Base-by-base conservation (phyloP, 2,113 vertebrate genomes). In the Cyanoramphus novaezelandiae region DNA sequence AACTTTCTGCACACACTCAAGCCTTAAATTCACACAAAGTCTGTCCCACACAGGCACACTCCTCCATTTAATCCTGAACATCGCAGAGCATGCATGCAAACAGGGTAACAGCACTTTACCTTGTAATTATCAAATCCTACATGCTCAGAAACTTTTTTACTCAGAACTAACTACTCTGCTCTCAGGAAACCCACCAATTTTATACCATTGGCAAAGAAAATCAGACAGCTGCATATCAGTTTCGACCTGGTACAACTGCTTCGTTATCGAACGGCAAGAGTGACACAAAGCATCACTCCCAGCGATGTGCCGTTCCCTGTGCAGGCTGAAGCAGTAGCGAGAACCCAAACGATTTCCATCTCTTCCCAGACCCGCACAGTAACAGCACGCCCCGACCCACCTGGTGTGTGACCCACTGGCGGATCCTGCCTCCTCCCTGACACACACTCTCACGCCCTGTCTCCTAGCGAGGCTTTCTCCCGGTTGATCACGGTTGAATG, bases 401-500 rank as follows among this genome's bases (percentile, higher is more conserved):
- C n/a, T 5, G 16, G 3, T 1, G 8, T 8, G 12, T 3, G 19
- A 5, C 14, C 68, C 29, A 17, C 35, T 10, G 33, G 46, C 24
- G 11, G 44, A 4, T 15, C 59, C 53, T 6, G 39, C 62, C 68
- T 2, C 47, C 55, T 7, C 18, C 44, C 37, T 12, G 31, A 3
- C 2, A 4, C 4, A 5, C 60, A 3, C 23, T 10, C 2, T 6
- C 59, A 4, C 59, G 5, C 49, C 33, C 79, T 5, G 9, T 2
- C 53, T 12, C 18, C 83, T 3, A 7, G 2, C 1, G 11, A 27
- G 43, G 20, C 49, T 17, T 14, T n/a, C 4, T 5, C 31, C 39
- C 27, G 13, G 7, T 1, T 14, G 10, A 7, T 8, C 14, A 6
- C 1, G 1, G 50, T 1, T 1, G 8, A 63, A 16, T 2, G 9